Evolutionary conservation across 2,113 vertebrate genomes (phyloP).

Genomic region (Hipposideros armiger): DNA sequence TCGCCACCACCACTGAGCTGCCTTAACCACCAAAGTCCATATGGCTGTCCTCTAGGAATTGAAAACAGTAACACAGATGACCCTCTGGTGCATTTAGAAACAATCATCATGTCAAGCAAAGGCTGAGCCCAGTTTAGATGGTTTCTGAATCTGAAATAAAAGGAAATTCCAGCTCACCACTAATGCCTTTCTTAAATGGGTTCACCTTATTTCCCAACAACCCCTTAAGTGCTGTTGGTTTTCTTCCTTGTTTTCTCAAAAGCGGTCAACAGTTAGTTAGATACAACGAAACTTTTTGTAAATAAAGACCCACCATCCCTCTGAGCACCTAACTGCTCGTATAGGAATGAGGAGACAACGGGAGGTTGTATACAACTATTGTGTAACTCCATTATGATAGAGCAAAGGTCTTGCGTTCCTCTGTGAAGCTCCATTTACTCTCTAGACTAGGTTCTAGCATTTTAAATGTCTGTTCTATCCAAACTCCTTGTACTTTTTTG

Average conservation of each 20-base stretch:
- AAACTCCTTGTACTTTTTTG: background rate
- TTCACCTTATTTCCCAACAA: background rate
- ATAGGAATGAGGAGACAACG: background rate
- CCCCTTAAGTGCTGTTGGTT: background rate
- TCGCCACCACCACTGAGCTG: background rate
- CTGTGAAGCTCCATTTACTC: background rate
- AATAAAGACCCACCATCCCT: background rate
- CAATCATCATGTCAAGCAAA: background rate
- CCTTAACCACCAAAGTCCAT: background rate
- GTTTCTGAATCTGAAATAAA: constrained; percentile 14
- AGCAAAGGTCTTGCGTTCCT: background rate
- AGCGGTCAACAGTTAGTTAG: background rate
- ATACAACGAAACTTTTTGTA: background rate
- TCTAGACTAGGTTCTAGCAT: background rate
- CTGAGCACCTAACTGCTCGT: background rate
- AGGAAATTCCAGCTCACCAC: background rate
- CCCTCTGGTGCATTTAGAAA: background rate
- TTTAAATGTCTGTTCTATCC: background rate
- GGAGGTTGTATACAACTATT: background rate
- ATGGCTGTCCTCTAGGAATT: background rate
- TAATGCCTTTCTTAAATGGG: background rate
- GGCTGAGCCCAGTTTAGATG: background rate
- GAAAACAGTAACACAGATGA: background rate
- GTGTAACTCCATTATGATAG: background rate
- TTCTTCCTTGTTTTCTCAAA: constrained; percentile 22